Base-by-base conservation (phyloP, 2,113 vertebrate genomes). In the Pluvialis apricaria region DNA sequence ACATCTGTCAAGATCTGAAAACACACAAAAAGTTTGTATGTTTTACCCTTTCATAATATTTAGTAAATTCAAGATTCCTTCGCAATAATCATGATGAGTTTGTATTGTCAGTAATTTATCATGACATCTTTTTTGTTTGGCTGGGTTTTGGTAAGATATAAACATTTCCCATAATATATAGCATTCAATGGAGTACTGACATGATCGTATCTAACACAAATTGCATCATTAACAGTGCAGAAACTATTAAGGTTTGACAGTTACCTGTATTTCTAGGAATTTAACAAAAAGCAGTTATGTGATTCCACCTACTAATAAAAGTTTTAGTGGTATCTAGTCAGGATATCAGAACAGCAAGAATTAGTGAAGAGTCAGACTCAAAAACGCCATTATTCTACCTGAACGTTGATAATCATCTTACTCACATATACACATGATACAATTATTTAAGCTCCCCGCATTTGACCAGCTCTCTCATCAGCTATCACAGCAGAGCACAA, bases 191-290 rank as follows among this genome's bases (percentile, higher is more conserved):
- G 20, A 84, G 42, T 36, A 71, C 42, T 82, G 61, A 58, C n/a
- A 66, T 0, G 0, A 70, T 31, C 1, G 0, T 40, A 54, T 10
- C 34, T 42, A 82, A 40, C 19, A 68, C 5, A 66, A 70, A 62
- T 16, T 75, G 18, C 13, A 90, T 11, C 15, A 75, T 44, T 44
- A 96, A 75, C 40, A 85, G 57, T 10, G 10, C 38, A 88, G 24
- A 58, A 85, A 19, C 12, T 44, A 16, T 40, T 72, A 57, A 60
- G 28, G 57, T 87, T 44, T 91, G 40, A 49, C 22, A 42, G 28
- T 17, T 42, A 77, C 2, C 13, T 40, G 3, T 45, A 73, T 19
- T 83, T 78, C 51, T 22, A 84, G 8, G 34, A 87, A 38, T 24
- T n/a, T 45, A 89, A 49, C 10, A 78, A 66, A 86, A 87, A 29